Base-by-base conservation (phyloP, 1,140 invertebrate species). In the Cephus cinctus region DNA sequence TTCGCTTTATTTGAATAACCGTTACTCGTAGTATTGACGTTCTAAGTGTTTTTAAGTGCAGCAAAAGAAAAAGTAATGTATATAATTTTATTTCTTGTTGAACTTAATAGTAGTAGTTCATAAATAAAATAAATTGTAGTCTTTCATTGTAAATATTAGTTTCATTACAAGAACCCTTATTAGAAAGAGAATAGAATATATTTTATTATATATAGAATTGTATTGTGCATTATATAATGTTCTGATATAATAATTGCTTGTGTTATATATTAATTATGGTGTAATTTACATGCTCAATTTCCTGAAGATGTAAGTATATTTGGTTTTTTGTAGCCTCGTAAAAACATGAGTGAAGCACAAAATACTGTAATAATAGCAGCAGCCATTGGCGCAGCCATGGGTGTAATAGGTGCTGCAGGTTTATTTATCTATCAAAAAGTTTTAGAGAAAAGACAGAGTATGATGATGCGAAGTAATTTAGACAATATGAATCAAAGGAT, bases 351-450 rank as follows among this genome's bases (percentile, higher is more conserved):
- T 55, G 45, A 61, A 1, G 16, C 61, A 21, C 57, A 63, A 27
- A 61, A 52, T 51, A 50, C 61, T 9, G 63, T 56, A 41, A 43
- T 73, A 43, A 64, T 73, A 18, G 69, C 69, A 41, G 66, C 63
- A 47, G 68, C 67, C 20, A 54, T 77, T 9, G 71, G 71, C 9
- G 82, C 82, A 36, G 77, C 85, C 18, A 76, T 86, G 15, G 83
- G 83, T 15, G 67, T 86, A 2, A 74, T 86, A 25, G 79, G 83
- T 39, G 83, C 80, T 12, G 83, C 83, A 46, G 78, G 80, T 27
- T 72, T 84, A 40, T 81, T 83, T 52, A 75, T 86, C 35, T 81
- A 82, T 45, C 80, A 85, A 47, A 83, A 81, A 61, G 71, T 83
- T n/a, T 74, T 80, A 42, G 80, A 81, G 34, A 78, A 83, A 51